Percentiles rank a stretch among this genome's conserved stretches.
These are phyloP conservation scores for Eudasyphora cyanicolor DNA, from an alignment of 2,888 invertebrate species.

Conservation along the genomic window DNA sequence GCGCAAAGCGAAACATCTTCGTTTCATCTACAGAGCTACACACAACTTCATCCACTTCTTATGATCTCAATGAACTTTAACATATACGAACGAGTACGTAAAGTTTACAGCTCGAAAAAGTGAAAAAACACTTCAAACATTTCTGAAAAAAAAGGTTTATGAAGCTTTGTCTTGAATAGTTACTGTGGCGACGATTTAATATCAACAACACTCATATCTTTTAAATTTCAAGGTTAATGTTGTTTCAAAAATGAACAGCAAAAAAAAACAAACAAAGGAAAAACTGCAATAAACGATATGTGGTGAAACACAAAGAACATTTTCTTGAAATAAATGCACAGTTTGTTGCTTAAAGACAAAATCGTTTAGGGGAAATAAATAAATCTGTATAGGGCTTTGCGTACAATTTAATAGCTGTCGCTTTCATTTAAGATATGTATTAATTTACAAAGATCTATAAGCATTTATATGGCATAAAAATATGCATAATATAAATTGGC, in stretches of 20 bases:
- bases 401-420: neutral
- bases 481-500: neutral
- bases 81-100: slow-evolving; percentile 42
- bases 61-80: slow-evolving; percentile 49
- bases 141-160: slow-evolving; percentile 17
- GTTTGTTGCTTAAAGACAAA: neutral
- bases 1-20: slow-evolving; percentile 23
- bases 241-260: neutral
- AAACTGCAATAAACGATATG: neutral
- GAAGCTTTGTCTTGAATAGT: neutral
- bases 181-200: slow-evolving; percentile 6
- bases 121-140: slow-evolving; percentile 5
- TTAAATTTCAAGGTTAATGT: slow-evolving; percentile 40
- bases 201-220: slow-evolving; percentile 12
- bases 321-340: slow-evolving; percentile 17
- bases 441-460: neutral
- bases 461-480: too few species aligned
- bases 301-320: slow-evolving; percentile 2
- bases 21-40: too few species aligned
- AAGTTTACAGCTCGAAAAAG: neutral
- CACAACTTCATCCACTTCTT: neutral
- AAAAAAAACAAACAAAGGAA: slow-evolving; percentile 11
- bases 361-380: slow-evolving; percentile 18
- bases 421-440: neutral
- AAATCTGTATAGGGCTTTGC: neutral